phyloP scores from a whole-genome alignment of 2,888 invertebrate genomes.

The Caenorhabditis sp. region DNA sequence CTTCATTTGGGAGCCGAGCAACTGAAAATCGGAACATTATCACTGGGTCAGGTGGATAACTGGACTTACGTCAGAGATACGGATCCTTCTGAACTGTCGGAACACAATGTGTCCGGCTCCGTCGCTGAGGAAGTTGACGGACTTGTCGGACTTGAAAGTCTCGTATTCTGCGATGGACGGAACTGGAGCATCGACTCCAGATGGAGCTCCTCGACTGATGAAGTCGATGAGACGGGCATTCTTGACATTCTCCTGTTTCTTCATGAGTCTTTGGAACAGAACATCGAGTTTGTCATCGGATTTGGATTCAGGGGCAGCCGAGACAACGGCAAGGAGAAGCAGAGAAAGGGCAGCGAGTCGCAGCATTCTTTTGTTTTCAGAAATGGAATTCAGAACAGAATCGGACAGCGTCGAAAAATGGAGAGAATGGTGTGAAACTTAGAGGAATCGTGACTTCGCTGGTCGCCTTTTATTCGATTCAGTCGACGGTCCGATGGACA shows the following conservation, averaged over 20 bases:
- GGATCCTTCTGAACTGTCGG: constrained; percentile 69
- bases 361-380: constrained; percentile 41
- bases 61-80: constrained; percentile 68
- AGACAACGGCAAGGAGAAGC: constrained; percentile 28
- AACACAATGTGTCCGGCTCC: constrained; percentile 68
- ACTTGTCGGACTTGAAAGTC: constrained; percentile 73
- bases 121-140: constrained; percentile 69
- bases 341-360: constrained; percentile 6
- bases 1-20: constrained; percentile 57
- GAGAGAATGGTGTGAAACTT: constrained; percentile 44
- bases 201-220: constrained; percentile 65
- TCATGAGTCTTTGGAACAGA: constrained; percentile 61
- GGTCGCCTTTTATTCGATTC: constrained; percentile 52
- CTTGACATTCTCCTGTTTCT: constrained; percentile 66
- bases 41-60: background rate
- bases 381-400: constrained; percentile 22
- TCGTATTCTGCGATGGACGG: constrained; percentile 73
- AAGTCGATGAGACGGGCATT: constrained; percentile 67
- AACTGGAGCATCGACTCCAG: constrained; percentile 69
- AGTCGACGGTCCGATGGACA: constrained; percentile 36
- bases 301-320: constrained; percentile 16
- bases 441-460: constrained; percentile 49
- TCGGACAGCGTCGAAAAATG: background rate
- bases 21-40: constrained; percentile 27
- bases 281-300: constrained; percentile 27